Evolutionary conservation across 1,140 invertebrate species (phyloP).

Genomic region (Bombus fervidus): DNA sequence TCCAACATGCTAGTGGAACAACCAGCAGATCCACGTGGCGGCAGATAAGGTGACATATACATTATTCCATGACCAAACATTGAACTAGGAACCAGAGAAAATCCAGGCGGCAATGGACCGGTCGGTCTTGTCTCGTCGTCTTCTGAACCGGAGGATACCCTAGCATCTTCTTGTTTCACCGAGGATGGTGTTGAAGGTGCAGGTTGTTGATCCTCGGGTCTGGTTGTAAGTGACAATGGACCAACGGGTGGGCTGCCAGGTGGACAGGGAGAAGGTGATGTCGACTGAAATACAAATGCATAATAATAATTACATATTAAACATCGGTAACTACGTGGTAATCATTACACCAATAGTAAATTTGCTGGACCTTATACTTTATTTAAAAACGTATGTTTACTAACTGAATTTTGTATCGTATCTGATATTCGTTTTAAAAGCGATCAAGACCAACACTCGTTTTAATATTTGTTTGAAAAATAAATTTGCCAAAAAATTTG

Average conservation of each 20-base stretch:
- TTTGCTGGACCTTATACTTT: not conserved
- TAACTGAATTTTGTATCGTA: not conserved
- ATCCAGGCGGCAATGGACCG: constrained; percentile 84
- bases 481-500: too few relatives aligned
- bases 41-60: constrained; percentile 93
- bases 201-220: constrained; percentile 77
- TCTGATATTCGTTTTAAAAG: not conserved
- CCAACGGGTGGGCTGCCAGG: constrained; percentile 85
- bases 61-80: constrained; percentile 94
- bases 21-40: constrained; percentile 81
- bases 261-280: constrained; percentile 80
- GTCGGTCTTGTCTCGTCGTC: constrained; percentile 79
- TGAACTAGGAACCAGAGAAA: constrained; percentile 91
- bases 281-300: constrained; percentile 70
- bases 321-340: not conserved
- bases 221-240: constrained; percentile 86
- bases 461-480: not conserved
- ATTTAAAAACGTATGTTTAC: not conserved
- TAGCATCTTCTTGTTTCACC: constrained; percentile 80
- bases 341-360: not conserved
- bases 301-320: not conserved
- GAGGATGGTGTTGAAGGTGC: constrained; percentile 72
- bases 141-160: constrained; percentile 80
- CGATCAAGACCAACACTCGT: not conserved
- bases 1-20: constrained; percentile 86